Conservation (phyloP, 2,888 invertebrate genomes). For the Metopia argyrocephala region DNA sequence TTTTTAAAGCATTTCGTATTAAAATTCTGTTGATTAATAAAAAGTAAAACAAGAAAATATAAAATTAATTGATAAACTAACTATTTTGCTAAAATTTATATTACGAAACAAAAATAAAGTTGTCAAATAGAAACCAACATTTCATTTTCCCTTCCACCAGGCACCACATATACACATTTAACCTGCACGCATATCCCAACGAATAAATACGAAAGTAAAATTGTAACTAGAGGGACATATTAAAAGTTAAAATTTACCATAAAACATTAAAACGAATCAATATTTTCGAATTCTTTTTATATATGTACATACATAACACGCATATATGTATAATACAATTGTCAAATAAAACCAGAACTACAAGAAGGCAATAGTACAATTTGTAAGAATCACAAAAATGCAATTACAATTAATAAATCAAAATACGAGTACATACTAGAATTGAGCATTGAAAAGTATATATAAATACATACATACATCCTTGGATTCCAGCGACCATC, state of each 20-base stretch:
- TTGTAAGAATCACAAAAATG: slow-evolving; percentile 28
- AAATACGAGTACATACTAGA: slow-evolving; percentile 26
- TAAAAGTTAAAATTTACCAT: slow-evolving; percentile 34
- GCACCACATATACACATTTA: slow-evolving; percentile 46
- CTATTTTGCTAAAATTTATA: slow-evolving; percentile 27
- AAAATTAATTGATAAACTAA: not conserved
- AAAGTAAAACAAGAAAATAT: not conserved
- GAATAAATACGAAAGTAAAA: slow-evolving; percentile 65
- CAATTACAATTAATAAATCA: slow-evolving; percentile 46
- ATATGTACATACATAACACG: not conserved
- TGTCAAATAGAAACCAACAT: not conserved
- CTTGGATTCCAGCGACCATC: no score
- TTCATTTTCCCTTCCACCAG: not conserved
- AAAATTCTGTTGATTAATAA: slow-evolving; percentile 13
- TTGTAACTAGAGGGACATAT: slow-evolving; percentile 24
- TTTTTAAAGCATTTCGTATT: not conserved
- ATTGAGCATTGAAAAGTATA: slow-evolving; percentile 1
- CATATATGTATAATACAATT: not conserved
- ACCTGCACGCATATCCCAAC: slow-evolving; percentile 74
- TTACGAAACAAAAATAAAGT: not conserved
- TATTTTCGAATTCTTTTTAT: slow-evolving; percentile 36
- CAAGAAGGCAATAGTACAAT: slow-evolving; percentile 41
- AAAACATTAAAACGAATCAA: slow-evolving; percentile 5
- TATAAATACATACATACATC: no score
- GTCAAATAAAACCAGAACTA: not conserved